Percentiles rank a stretch among this genome's conserved stretches.
Conservation (phyloP, 2,888 invertebrate genomes). For the Philereme vetulata region DNA sequence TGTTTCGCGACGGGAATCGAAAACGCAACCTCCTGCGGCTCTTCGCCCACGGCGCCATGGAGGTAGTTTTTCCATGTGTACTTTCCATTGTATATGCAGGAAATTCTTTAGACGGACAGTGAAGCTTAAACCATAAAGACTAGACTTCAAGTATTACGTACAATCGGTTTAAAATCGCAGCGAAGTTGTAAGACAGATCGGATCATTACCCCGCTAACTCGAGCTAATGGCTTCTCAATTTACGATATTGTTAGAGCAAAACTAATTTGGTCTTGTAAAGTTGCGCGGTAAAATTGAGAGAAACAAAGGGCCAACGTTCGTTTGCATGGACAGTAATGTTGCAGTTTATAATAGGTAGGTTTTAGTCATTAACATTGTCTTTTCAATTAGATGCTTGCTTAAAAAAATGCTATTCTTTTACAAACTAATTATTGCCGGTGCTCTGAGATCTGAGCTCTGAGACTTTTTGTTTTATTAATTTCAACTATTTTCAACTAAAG, state of each 20-base stretch:
- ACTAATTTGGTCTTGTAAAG: slow-evolving; percentile 67
- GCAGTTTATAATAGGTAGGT: slow-evolving; percentile 48
- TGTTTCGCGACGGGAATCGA: no score
- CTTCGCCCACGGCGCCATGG: no score
- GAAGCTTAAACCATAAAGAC: not conserved
- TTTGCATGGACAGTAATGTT: slow-evolving; percentile 60
- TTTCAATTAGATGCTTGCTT: slow-evolving; percentile 14
- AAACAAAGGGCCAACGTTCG: slow-evolving; percentile 59
- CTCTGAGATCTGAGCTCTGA: no score
- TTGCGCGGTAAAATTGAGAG: slow-evolving; percentile 57
- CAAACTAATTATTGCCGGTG: not conserved
- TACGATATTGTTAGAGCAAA: slow-evolving; percentile 66
- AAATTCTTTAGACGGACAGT: no score
- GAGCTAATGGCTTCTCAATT: slow-evolving; percentile 57
- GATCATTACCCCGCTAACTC: slow-evolving; percentile 56
- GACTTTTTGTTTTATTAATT: no score
- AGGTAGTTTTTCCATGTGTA: no score
- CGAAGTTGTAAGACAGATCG: slow-evolving; percentile 55
- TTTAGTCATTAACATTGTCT: slow-evolving; percentile 40
- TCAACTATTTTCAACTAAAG: no score
- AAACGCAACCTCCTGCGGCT: no score
- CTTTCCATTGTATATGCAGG: no score
- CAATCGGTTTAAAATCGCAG: slow-evolving; percentile 42
- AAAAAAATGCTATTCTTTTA: not conserved
- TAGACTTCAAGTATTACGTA: not conserved